Evolutionary conservation across 2,113 vertebrate species (phyloP).

Genomic region (Climacteris rufus): DNA sequence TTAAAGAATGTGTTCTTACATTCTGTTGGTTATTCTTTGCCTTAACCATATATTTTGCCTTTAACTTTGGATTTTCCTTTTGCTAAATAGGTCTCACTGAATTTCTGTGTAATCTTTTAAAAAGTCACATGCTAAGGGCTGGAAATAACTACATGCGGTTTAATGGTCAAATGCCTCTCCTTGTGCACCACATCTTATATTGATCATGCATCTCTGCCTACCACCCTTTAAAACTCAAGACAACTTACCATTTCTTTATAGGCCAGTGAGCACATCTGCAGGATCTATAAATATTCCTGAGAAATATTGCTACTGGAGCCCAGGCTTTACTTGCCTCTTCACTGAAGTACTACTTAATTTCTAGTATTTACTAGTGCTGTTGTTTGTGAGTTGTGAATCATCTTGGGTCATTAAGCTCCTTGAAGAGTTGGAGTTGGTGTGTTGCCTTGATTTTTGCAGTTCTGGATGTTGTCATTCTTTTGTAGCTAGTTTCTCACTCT

Average conservation of each 20-base stretch:
- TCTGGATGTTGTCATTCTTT: too few relatives aligned
- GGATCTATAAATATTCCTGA: not conserved
- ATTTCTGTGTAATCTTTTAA: not conserved
- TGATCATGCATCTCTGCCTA: not conserved
- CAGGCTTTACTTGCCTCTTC: not conserved
- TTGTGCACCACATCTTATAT: not conserved
- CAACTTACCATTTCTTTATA: not conserved
- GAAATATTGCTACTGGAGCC: not conserved
- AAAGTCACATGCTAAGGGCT: not conserved
- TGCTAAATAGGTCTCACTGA: not conserved
- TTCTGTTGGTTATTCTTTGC: not conserved
- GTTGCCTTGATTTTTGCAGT: too few relatives aligned
- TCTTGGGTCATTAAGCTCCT: not conserved
- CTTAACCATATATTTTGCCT: not conserved
- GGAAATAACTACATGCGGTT: not conserved
- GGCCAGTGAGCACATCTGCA: not conserved
- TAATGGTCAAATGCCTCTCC: not conserved
- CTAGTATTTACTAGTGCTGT: not conserved
- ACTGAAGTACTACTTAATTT: not conserved
- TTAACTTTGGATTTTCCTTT: not conserved
- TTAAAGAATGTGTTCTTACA: not conserved
- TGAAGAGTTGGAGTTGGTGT: not conserved
- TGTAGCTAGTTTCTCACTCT: too few relatives aligned
- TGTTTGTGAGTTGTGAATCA: not conserved
- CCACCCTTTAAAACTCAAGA: not conserved